Evolutionary conservation across 2,797 vertebrate species (phyloP).

Genomic region (Parauchenoglanis punctatus): DNA sequence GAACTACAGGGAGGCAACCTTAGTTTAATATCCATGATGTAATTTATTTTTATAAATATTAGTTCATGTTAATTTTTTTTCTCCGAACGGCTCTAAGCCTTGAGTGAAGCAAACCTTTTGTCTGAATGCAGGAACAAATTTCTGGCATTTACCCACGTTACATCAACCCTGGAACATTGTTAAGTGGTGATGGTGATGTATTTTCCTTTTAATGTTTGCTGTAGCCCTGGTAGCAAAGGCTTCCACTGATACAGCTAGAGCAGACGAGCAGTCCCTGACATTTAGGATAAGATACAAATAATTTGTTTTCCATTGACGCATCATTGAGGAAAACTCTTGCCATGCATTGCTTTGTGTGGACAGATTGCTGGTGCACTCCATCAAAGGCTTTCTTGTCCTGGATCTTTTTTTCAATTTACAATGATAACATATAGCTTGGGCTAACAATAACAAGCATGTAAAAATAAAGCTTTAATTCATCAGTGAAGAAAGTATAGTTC

Average conservation of each 20-base stretch:
- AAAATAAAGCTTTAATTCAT: not conserved
- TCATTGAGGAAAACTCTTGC: constrained; percentile 33
- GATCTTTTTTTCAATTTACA: not conserved
- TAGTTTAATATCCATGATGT: not conserved
- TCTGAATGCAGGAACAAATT: constrained; percentile 22
- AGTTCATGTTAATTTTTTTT: not conserved
- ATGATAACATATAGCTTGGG: not conserved
- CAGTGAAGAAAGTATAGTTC: constrained; percentile 6
- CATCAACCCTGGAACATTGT: constrained; percentile 70
- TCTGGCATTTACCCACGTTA: constrained; percentile 66
- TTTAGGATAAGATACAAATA: constrained; percentile 64
- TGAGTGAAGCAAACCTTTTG: constrained; percentile 13
- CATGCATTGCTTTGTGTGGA: not conserved
- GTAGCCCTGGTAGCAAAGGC: constrained; percentile 68
- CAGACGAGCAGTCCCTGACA: constrained; percentile 57
- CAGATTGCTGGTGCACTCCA: not conserved
- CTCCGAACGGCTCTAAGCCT: not conserved
- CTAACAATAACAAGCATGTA: not conserved
- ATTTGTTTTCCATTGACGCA: constrained; percentile 49
- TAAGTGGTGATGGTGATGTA: constrained; percentile 70
- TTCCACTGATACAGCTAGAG: constrained; percentile 50
- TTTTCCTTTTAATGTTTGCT: constrained; percentile 71
- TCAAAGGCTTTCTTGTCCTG: not conserved
- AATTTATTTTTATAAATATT: not conserved
- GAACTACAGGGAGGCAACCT: not conserved